Conservation (phyloP, 1,140 invertebrate species). For the Diabrotica virgifera region DNA sequence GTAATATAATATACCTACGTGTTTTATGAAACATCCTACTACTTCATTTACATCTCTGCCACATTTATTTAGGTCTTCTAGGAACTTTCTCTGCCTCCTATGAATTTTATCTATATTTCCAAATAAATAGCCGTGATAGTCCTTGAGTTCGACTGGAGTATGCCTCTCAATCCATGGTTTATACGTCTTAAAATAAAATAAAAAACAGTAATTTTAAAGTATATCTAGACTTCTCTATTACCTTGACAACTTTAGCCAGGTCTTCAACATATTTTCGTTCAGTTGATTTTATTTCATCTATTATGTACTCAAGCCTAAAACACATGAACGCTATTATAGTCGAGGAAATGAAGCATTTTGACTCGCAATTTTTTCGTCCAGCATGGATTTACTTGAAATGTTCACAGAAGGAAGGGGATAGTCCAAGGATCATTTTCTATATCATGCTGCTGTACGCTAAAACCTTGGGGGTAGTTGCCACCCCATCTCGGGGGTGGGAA, state of each 20-base stretch:
- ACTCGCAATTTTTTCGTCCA: too few species aligned
- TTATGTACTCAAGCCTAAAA: conserved; percentile 34
- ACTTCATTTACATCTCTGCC: conserved; percentile 27
- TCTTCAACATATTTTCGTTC: conserved; percentile 37
- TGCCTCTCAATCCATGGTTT: conserved; percentile 25
- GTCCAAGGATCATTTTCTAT: too few species aligned
- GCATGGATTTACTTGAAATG: too few species aligned
- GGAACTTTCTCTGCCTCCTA: conserved; percentile 28
- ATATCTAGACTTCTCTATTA: conserved; percentile 21
- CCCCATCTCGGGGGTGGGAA: too few species aligned
- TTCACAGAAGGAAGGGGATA: too few species aligned
- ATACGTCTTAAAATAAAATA: conserved; percentile 23
- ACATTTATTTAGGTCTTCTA: conserved; percentile 24
- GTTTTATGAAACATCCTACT: conserved; percentile 31
- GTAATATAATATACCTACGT: conserved; percentile 22
- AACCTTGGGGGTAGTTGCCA: too few species aligned
- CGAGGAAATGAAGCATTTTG: too few species aligned
- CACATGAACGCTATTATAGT: background rate
- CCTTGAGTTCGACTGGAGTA: conserved; percentile 16
- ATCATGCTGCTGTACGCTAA: too few species aligned
- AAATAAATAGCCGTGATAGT: conserved; percentile 24
- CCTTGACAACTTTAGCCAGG: conserved; percentile 33
- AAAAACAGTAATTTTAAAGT: too few species aligned
- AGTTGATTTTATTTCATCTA: conserved; percentile 39
- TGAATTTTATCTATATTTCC: conserved; percentile 38